Evolutionary conservation across 1,140 invertebrate genomes (phyloP).

Genomic region (Druon quercuslanigerum): DNA sequence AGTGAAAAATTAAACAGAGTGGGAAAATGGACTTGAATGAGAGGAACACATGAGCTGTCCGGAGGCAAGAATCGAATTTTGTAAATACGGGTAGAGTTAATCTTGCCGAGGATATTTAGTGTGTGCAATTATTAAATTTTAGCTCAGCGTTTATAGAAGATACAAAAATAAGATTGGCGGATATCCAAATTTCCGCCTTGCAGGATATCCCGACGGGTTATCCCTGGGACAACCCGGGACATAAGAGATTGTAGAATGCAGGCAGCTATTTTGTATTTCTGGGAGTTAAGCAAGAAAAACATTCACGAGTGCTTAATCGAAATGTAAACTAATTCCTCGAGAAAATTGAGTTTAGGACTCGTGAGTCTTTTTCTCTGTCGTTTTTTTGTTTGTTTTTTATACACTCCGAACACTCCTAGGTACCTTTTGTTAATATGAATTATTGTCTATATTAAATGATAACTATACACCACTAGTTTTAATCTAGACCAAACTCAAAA

Average conservation of each 20-base stretch:
- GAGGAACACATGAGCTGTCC: background rate
- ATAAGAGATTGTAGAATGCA: slow-evolving; percentile 46
- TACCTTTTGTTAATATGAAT: slow-evolving; percentile 62
- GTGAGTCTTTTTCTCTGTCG: slow-evolving; percentile 51
- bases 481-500: slow-evolving; percentile 63
- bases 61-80: slow-evolving; percentile 53
- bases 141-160: slow-evolving; percentile 51
- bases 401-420: slow-evolving; percentile 56
- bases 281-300: slow-evolving; percentile 39
- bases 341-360: slow-evolving; percentile 40
- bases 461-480: slow-evolving; percentile 69
- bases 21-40: slow-evolving; percentile 12
- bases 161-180: too few relatives aligned
- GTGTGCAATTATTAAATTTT: slow-evolving; percentile 46
- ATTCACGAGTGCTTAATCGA: slow-evolving; percentile 10
- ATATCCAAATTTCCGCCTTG: too few relatives aligned
- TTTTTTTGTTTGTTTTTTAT: slow-evolving; percentile 58
- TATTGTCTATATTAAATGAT: slow-evolving; percentile 56
- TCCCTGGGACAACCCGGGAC: too few relatives aligned
- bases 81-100: slow-evolving; percentile 60
- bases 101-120: slow-evolving; percentile 59
- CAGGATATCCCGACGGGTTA: too few relatives aligned
- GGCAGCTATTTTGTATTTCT: slow-evolving; percentile 53
- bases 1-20: slow-evolving; percentile 47
- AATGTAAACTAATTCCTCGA: background rate